Base-by-base conservation (phyloP, 64 coral and sea anemone species). In the Pachyseris speciosa region DNA sequence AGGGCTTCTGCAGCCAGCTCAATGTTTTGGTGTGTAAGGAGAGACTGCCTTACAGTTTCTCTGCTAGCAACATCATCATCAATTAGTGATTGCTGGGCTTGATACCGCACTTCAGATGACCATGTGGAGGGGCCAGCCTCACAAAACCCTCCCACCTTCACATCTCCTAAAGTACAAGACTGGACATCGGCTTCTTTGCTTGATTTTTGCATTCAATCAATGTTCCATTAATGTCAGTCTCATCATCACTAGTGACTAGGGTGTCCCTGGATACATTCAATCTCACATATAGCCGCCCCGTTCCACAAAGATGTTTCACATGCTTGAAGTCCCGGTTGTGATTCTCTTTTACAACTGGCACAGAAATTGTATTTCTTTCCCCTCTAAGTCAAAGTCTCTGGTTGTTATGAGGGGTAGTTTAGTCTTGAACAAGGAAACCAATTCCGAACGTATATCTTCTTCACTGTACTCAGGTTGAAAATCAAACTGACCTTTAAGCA, bases 281-380 rank as follows among this genome's bases (percentile, higher is more conserved):
- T 85, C 74, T 85, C 2, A 95, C 93, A 77, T 90, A 95, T 59
- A 95, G 32, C 37, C 87, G 37, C 15, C 80, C 93, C 38, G 37
- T 49, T 19, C 78, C 87, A 94, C 93, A 94, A 20, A 94, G 36
- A 84, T 90, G 52, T 75, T 90, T 94, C 29, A 94, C 93, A 79
- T 94, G 93, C 22, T 37, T 59, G 84, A 89, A 94, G 78, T 94
- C 86, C 93, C 86, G 90, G 39, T 74, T 60, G 77, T 83, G 84
- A 42, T 67, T 34, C 24, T 83, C 84, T 88, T 67, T 81, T 29
- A 88, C 61, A 47, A 89, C 69, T 71, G 92, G 86, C 39, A 39
- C 64, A 64, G 77, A 75, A 84, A 94, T 81, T 10, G 80, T 67
- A 69, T 94, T 87, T 71, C 55, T 81, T 30, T 94, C 92, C 67